Percentiles rank a stretch among this genome's conserved stretches.
Conservation (phyloP, 2,113 vertebrate species). For the Lepus timidus region DNA sequence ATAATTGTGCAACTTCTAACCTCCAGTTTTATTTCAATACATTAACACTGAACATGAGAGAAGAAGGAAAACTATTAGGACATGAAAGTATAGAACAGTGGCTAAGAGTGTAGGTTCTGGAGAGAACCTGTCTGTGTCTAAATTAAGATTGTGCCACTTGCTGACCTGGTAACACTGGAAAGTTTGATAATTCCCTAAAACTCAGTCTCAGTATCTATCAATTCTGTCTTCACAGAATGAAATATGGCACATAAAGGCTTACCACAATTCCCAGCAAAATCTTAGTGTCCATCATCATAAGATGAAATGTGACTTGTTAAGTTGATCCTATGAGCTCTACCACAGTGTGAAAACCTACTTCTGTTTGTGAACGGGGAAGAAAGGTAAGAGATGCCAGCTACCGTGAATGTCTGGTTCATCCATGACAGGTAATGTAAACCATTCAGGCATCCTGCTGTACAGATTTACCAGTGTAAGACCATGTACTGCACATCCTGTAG, state of each 20-base stretch:
- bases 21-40: neutral
- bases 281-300: neutral
- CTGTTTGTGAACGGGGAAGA: neutral
- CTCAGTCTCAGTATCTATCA: neutral
- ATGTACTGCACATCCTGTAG: neutral
- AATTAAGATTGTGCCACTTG: neutral
- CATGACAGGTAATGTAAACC: rapidly evolving
- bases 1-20: neutral
- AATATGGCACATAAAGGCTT: neutral
- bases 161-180: neutral
- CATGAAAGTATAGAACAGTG: neutral
- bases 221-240: neutral
- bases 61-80: neutral
- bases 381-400: neutral
- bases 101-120: neutral
- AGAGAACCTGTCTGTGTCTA: neutral
- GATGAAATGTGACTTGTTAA: neutral
- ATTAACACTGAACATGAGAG: neutral
- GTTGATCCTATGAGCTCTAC: neutral
- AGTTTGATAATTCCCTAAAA: neutral
- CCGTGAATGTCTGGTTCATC: neutral
- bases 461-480: neutral
- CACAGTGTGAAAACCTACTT: neutral
- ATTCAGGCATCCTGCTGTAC: neutral
- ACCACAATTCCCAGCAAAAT: neutral